Evolutionary conservation across 2,797 vertebrate species (phyloP).

Genomic region (Ceryle rudis): DNA sequence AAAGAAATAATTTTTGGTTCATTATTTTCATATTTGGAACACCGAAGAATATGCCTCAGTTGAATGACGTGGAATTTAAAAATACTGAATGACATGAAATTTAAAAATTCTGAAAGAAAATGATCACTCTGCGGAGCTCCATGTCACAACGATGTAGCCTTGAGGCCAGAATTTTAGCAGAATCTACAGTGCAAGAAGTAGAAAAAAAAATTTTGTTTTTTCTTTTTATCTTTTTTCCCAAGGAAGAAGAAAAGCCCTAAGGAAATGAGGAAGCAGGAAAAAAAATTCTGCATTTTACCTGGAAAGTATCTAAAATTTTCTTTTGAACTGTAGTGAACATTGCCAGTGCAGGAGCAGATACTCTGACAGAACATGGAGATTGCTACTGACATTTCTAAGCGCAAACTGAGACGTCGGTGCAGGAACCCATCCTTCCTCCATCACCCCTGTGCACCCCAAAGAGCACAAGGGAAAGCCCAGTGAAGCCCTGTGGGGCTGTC

Average conservation of each 20-base stretch:
- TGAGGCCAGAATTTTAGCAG: not conserved
- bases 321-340: not conserved
- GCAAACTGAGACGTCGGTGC: not conserved
- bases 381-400: not conserved
- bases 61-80: conserved; percentile 7
- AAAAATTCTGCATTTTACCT: accelerated
- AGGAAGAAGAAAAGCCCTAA: not conserved
- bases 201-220: not conserved
- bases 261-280: not conserved
- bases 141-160: not conserved
- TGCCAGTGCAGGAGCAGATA: not conserved
- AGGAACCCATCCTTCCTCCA: not conserved
- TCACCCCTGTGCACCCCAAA: not conserved
- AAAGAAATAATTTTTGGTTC: conserved; percentile 6
- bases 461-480: not conserved
- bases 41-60: not conserved
- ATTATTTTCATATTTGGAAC: conserved; percentile 15
- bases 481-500: not conserved
- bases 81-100: not conserved
- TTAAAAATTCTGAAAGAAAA: conserved; percentile 15
- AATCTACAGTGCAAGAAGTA: not conserved
- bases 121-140: not conserved
- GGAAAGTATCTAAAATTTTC: not conserved
- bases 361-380: accelerated
- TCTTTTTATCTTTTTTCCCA: not conserved